Conservation (phyloP, 2,888 invertebrate species). For the Ferdinandea cuprea region DNA sequence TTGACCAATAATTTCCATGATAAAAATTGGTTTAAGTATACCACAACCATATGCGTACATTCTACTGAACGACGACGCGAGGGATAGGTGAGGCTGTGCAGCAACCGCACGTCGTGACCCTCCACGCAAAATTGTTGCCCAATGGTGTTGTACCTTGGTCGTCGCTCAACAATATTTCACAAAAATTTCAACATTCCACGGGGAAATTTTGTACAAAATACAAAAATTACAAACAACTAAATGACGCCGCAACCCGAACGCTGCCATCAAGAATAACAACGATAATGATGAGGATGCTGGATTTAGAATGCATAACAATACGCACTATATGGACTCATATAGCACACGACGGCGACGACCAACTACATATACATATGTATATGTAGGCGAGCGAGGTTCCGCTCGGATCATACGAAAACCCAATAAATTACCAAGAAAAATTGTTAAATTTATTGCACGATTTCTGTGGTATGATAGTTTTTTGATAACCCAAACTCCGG, state of each 20-base stretch:
- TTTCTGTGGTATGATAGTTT: conserved; percentile 70
- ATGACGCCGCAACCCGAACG: conserved; percentile 36
- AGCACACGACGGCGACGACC: conserved; percentile 35
- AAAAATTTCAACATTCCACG: conserved; percentile 73
- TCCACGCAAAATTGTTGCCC: conserved; percentile 77
- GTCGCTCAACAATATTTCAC: conserved; percentile 60
- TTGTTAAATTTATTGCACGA: conserved; percentile 74
- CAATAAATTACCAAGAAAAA: conserved; percentile 73
- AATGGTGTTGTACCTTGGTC: conserved; percentile 5
- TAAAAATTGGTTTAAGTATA: conserved; percentile 79
- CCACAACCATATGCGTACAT: conserved; percentile 53
- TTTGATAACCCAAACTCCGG: conserved; percentile 62
- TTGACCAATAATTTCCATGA: conserved; percentile 82
- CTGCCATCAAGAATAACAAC: conserved; percentile 24
- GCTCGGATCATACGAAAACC: conserved; percentile 37
- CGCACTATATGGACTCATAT: conserved; percentile 48
- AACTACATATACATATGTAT: conserved; percentile 43
- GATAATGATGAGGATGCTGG: conserved; percentile 54
- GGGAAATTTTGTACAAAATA: conserved; percentile 72
- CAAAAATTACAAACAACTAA: conserved; percentile 67
- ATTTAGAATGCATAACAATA: conserved; percentile 29
- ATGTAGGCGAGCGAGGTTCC: conserved; percentile 10
- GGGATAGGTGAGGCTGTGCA: conserved; percentile 79
- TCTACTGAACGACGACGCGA: conserved; percentile 12
- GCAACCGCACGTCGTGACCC: conserved; percentile 76